Base-by-base conservation (phyloP, 1,140 invertebrate genomes). In the Brachionus koreanus region DNA sequence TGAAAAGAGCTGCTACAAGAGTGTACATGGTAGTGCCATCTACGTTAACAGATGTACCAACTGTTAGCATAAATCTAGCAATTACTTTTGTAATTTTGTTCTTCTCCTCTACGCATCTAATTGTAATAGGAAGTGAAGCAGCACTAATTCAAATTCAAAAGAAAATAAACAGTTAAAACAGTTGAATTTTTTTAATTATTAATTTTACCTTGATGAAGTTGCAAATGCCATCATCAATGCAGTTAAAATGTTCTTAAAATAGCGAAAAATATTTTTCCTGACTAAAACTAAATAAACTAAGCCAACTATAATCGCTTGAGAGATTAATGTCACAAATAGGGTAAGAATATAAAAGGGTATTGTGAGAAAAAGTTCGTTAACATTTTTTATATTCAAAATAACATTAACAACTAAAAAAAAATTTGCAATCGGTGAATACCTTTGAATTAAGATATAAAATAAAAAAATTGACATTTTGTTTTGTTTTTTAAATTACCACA, bases 21-120 rank as follows among this genome's bases (percentile, higher is more conserved):
- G 90, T 89, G 82, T 90, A 90, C 33, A 90, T 84, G 10, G 89
- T 89, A 6, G 89, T 90, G 37, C 89, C 89, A 83, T 90, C 89
- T 88, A 90, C 90, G 84, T 91, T 90, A 82, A 90, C 89, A 65
- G 89, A 90, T 29, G 91, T 90, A 16, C 92, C 97, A 82, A 98
- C 94, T 3, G 96, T 96, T 84, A 98, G 93, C 6, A 98, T 95
- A 86, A 98, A 98, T 57, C 96, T 91, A 0, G 95, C 95, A 63
- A 98, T 94, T 72, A 95, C 91, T 33, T 92, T 91, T 89, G 98
- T 95, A 79, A 97, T 92, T 84, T 92, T 91, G 72, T 95, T 90
- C 84, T 95, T 95, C 84, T 96, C 94, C 87, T 97, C 95, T 92
- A 98, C 93, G 86, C 94, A 93, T 72, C 92, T 92, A 88, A 98